Evolutionary conservation across 2,113 vertebrate genomes (phyloP).

Genomic region (Aptenodytes patagonicus): DNA sequence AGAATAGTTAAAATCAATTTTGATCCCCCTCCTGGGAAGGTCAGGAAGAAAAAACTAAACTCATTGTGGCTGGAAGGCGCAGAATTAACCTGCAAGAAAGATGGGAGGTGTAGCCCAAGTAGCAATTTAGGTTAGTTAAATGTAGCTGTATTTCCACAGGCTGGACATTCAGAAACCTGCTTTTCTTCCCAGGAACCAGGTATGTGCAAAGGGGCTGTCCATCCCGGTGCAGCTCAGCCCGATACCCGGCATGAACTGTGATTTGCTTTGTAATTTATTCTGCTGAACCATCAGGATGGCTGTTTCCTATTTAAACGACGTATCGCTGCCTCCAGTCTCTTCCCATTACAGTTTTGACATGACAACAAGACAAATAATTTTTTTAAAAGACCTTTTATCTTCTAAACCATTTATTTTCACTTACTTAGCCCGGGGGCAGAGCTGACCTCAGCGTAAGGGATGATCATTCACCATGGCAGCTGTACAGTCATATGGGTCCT

Average conservation of each 20-base stretch:
- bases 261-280: background rate
- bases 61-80: background rate
- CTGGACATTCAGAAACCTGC: background rate
- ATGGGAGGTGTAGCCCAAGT: background rate
- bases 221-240: background rate
- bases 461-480: conserved; percentile 70
- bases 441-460: conserved; percentile 66
- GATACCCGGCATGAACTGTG: background rate
- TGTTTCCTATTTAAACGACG: background rate
- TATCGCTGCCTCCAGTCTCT: conserved; percentile 37
- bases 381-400: conserved; percentile 75
- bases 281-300: background rate
- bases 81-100: background rate
- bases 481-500: conserved; percentile 60
- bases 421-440: conserved; percentile 71
- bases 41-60: background rate
- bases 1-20: background rate
- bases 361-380: conserved; percentile 77
- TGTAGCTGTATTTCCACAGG: background rate
- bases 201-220: background rate
- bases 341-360: conserved; percentile 59
- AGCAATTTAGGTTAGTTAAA: background rate
- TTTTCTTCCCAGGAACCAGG: conserved; percentile 4
- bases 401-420: conserved; percentile 77
- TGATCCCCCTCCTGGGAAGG: background rate